A percentile compares a stretch with the other conserved stretches of the same genome.
These are phyloP conservation scores for Chrysolina americana DNA, from an alignment of 2,888 invertebrate species.

Conservation along the genomic window DNA sequence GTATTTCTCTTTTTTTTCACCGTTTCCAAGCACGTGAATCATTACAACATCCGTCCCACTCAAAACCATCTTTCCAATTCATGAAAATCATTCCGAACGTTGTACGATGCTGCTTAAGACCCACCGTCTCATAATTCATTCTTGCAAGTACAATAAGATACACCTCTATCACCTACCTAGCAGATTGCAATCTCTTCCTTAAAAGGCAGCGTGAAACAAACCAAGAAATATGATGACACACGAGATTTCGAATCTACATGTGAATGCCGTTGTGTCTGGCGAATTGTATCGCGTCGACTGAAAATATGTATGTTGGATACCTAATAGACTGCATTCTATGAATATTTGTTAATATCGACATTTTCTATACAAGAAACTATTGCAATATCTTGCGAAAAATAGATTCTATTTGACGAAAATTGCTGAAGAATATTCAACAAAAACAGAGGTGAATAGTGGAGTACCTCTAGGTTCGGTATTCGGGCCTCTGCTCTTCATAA, in stretches of 20 bases:
- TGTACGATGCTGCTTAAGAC: background rate
- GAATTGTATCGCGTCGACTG: background rate
- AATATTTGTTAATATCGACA: background rate
- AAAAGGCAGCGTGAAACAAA: conserved; percentile 11
- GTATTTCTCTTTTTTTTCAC: too few relatives aligned
- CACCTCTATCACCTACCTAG: conserved; percentile 24
- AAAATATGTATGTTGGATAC: background rate
- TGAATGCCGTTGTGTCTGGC: conserved; percentile 7
- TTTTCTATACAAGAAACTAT: too few relatives aligned
- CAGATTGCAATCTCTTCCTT: conserved; percentile 16
- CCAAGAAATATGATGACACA: conserved; percentile 16
- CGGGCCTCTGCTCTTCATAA: too few relatives aligned
- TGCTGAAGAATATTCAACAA: background rate
- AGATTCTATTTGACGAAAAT: background rate
- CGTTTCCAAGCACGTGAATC: too few relatives aligned
- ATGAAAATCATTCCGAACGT: too few relatives aligned
- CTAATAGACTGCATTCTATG: background rate
- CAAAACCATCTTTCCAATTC: too few relatives aligned
- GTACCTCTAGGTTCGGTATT: too few relatives aligned
- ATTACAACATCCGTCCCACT: too few relatives aligned
- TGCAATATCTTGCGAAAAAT: background rate
- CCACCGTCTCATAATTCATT: conserved; percentile 1
- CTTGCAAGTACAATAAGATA: conserved; percentile 15
- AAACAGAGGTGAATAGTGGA: too few relatives aligned
- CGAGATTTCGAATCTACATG: conserved; percentile 13